Conservation (phyloP, 2,888 invertebrate genomes). For the Meteorus cinctellus region DNA sequence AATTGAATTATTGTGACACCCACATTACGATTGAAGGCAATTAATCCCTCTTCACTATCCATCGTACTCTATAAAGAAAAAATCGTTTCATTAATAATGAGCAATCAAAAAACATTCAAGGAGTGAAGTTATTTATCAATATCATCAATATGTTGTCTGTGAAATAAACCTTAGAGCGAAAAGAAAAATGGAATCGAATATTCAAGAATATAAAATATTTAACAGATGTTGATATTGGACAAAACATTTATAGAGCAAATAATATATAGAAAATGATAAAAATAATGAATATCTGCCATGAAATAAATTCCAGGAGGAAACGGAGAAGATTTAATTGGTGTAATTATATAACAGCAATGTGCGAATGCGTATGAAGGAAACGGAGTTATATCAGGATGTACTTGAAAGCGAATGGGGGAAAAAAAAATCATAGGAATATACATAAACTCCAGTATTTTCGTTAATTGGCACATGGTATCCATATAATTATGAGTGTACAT, state of each 20-base stretch:
- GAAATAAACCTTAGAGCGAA: neutral
- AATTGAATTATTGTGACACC: neutral
- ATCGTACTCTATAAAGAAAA: too few species aligned
- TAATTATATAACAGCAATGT: conserved; percentile 19
- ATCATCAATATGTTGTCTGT: neutral
- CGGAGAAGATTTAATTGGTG: conserved; percentile 18
- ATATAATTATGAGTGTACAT: neutral
- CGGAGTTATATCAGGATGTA: conserved; percentile 15
- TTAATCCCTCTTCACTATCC: neutral
- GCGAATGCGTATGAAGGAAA: conserved; percentile 15
- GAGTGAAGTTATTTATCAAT: neutral
- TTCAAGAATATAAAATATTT: neutral
- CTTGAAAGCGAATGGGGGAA: neutral
- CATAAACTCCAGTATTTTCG: neutral
- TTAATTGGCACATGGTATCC: neutral
- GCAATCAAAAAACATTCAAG: too few species aligned
- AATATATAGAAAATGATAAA: neutral
- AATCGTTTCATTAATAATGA: too few species aligned
- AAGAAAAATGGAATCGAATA: neutral
- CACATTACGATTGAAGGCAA: neutral
- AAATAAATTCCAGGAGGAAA: neutral
- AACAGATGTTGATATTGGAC: neutral
- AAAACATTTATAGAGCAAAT: neutral
- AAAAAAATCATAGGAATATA: neutral
- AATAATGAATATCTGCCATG: neutral